phyloP scores from a whole-genome alignment of 2,797 vertebrate species.

The Centropyge bicolor region DNA sequence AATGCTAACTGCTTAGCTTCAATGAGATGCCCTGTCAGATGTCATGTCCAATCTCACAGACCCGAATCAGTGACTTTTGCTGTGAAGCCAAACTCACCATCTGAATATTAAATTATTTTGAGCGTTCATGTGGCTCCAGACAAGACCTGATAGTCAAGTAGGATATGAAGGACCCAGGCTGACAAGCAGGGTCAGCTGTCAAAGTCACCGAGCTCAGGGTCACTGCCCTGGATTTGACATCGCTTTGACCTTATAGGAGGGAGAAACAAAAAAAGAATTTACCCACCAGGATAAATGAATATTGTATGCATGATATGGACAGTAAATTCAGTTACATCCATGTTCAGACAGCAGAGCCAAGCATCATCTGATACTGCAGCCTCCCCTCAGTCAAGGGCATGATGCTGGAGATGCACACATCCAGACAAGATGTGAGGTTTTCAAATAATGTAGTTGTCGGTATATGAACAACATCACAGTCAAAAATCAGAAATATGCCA shows the following conservation, averaged over 20 bases:
- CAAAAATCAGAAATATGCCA: too few species aligned
- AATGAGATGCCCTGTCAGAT: background rate
- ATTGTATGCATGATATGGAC: too few species aligned
- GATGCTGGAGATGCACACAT: background rate
- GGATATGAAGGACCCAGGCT: background rate
- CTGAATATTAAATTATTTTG: too few species aligned
- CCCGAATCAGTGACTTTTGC: too few species aligned
- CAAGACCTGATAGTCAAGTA: background rate
- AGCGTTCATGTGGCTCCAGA: accelerated
- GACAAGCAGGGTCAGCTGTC: background rate
- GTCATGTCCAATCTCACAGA: background rate
- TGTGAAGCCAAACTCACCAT: background rate
- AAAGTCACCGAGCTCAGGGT: conserved; percentile 37
- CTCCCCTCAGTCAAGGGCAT: conserved; percentile 13
- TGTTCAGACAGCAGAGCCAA: background rate
- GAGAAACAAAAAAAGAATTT: too few species aligned
- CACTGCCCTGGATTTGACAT: conserved; percentile 20
- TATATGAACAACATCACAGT: background rate
- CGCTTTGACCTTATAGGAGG: background rate
- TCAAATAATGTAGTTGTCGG: background rate
- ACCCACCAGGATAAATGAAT: background rate
- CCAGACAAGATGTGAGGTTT: background rate
- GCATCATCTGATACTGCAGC: background rate
- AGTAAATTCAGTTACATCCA: accelerated
- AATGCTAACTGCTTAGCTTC: background rate